A percentile compares a stretch with the other conserved stretches of the same genome.
Conservation (phyloP, 2,888 invertebrate genomes). For the Xanthia icteritia region DNA sequence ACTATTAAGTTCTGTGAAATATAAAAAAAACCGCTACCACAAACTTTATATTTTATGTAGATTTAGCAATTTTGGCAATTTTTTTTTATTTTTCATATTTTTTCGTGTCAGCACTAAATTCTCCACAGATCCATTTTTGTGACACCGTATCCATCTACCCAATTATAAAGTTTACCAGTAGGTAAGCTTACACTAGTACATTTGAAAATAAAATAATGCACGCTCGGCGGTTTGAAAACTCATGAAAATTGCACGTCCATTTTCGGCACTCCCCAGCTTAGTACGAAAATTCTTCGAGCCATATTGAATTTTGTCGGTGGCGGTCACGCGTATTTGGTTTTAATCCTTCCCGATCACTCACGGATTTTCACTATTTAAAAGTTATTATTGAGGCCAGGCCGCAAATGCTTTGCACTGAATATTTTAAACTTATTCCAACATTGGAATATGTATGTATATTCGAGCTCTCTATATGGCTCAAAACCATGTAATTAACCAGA, state of each 20-base stretch:
- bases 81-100: neutral
- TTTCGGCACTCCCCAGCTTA: conserved; percentile 3
- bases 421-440: conserved; percentile 15
- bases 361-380: conserved; percentile 40
- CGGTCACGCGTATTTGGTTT: conserved; percentile 30
- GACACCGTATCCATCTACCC: neutral
- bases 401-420: conserved; percentile 30
- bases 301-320: conserved; percentile 44
- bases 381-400: conserved; percentile 22
- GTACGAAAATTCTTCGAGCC: conserved; percentile 12
- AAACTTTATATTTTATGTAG: too few relatives aligned
- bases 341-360: conserved; percentile 47
- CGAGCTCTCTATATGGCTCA: neutral
- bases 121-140: neutral
- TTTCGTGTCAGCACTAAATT: neutral
- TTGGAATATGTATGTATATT: neutral
- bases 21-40: too few relatives aligned
- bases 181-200: neutral
- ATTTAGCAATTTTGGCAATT: too few relatives aligned
- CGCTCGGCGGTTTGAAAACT: conserved; percentile 9
- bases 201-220: conserved; percentile 11
- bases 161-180: conserved; percentile 40
- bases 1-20: too few relatives aligned
- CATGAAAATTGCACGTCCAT: conserved; percentile 23
- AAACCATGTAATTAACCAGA: neutral